A percentile compares a stretch with the other conserved stretches of the same genome.
Evolutionary conservation across 2,113 vertebrate genomes (phyloP).

Genomic region (Larimichthys crocea): DNA sequence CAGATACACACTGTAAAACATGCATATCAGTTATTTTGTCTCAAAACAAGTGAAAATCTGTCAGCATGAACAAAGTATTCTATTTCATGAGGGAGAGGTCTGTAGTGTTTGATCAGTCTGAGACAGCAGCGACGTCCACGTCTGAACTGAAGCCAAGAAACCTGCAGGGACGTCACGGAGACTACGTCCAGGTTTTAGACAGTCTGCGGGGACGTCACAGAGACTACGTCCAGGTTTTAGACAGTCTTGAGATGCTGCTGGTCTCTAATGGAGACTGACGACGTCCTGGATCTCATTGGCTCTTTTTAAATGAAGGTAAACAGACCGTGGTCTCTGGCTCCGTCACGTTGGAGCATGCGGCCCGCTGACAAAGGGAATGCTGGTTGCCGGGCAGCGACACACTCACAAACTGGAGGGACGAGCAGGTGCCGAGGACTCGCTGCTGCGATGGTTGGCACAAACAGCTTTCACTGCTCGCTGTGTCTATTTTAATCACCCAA

Average conservation of each 20-base stretch:
- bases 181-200: too few species aligned
- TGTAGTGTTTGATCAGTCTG: too few species aligned
- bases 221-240: too few species aligned
- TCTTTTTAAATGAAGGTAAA: constrained; percentile 15
- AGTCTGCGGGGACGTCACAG: too few species aligned
- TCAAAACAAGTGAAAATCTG: constrained; percentile 32
- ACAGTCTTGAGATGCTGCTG: too few species aligned
- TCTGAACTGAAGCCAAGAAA: too few species aligned
- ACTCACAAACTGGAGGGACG: constrained; percentile 55
- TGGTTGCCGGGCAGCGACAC: constrained; percentile 62
- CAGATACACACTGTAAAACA: neutral
- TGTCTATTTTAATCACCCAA: constrained; percentile 70
- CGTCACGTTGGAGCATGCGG: neutral
- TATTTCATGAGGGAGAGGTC: too few species aligned
- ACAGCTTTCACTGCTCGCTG: constrained; percentile 49
- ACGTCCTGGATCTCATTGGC: neutral
- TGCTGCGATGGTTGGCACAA: constrained; percentile 59
- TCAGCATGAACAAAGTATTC: neutral
- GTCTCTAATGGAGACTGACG: neutral
- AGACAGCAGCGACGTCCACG: too few species aligned
- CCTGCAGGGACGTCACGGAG: too few species aligned
- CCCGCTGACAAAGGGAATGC: constrained; percentile 34
- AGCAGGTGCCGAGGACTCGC: constrained; percentile 74
- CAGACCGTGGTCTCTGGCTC: neutral
- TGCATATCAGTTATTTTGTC: neutral